phyloP scores from a whole-genome alignment of 2,113 vertebrate species.

The Agelaius tricolor region DNA sequence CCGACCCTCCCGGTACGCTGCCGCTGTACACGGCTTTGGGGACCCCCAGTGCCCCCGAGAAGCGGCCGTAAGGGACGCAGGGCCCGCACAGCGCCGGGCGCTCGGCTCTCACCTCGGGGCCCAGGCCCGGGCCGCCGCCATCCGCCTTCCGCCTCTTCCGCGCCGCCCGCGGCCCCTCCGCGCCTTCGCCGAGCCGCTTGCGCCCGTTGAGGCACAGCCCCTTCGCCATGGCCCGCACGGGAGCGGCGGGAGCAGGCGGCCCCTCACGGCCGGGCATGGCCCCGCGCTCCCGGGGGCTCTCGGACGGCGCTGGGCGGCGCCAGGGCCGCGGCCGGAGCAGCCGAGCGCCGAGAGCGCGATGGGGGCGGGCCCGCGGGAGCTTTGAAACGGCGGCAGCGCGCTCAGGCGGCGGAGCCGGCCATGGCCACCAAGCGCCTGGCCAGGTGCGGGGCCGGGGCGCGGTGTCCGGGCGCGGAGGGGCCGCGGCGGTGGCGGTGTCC shows the following conservation, averaged over 20 bases:
- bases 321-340: not conserved
- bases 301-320: rapidly evolving
- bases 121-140: not conserved
- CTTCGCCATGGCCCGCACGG: not conserved
- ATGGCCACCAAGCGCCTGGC: not conserved
- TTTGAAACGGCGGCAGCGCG: not conserved
- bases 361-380: not conserved
- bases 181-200: not conserved
- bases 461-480: not conserved
- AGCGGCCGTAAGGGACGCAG: not conserved
- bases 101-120: not conserved
- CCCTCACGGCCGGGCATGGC: not conserved
- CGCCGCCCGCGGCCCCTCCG: not conserved
- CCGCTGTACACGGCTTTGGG: rapidly evolving
- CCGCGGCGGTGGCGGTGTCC: not conserved
- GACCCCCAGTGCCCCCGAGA: not conserved
- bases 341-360: not conserved
- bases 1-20: rapidly evolving
- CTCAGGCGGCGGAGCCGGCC: not conserved
- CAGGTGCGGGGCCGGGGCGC: not conserved
- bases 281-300: not conserved
- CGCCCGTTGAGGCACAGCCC: not conserved
- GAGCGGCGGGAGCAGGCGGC: not conserved
- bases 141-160: not conserved
- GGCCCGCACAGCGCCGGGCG: not conserved